Conservation (phyloP, 2,797 vertebrate genomes). For the Pogonophryne albipinna region DNA sequence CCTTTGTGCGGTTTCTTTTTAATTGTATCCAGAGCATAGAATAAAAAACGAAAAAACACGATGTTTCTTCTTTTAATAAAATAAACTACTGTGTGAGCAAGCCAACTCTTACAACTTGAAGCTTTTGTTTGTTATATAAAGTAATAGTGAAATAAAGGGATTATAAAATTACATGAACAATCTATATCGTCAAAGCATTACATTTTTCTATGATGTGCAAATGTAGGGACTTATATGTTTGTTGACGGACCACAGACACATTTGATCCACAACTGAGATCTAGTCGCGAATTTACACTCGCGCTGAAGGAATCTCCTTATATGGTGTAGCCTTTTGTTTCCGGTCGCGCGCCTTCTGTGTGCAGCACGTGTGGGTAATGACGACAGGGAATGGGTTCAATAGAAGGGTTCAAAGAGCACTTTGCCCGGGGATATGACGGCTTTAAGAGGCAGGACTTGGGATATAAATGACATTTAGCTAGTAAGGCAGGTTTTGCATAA, state of each 20-base stretch:
- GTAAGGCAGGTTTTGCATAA: conserved; percentile 72
- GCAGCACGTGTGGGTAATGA: conserved; percentile 75
- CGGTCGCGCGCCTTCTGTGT: conserved; percentile 45
- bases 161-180: not conserved
- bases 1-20: not conserved
- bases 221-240: not conserved
- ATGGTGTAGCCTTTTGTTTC: conserved; percentile 35
- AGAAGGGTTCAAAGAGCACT: conserved; percentile 81
- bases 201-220: not conserved
- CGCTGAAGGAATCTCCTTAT: conserved; percentile 11
- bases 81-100: not conserved
- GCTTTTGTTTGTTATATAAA: not conserved
- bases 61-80: not conserved
- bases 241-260: not conserved
- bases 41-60: not conserved
- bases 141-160: not conserved
- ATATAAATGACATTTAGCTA: conserved; percentile 83
- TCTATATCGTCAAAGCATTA: no score
- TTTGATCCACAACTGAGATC: not conserved
- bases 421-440: conserved; percentile 70
- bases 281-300: not conserved
- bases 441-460: conserved; percentile 71
- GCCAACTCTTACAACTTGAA: not conserved
- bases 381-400: conserved; percentile 81
- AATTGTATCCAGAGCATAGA: no score